Base-by-base conservation (phyloP, 1,140 invertebrate genomes). In the Scaptodrosophila lebanonensis region DNA sequence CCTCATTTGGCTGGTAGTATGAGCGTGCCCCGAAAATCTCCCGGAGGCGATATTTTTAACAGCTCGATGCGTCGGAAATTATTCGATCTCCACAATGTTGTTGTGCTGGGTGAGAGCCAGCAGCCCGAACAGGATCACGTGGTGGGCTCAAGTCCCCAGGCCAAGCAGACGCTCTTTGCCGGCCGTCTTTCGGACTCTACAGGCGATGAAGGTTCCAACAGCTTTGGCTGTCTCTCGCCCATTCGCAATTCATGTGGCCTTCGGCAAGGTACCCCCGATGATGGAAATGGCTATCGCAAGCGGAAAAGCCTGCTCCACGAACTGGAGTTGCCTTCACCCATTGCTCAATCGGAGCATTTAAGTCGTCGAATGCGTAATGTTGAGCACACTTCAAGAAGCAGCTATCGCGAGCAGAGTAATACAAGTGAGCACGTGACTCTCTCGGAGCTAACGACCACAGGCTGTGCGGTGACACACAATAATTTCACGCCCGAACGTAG, bases 1-100 rank as follows among this genome's bases (percentile, higher is more conserved):
- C 89, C 89, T 0, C 69, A 83, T 27, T 54, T 86, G 27, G 72
- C 84, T 2, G 68, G 44, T 6, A 15, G 48, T 0, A 64, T 42
- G 4, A 18, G 45, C 1, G 16, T 27, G n/a, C n/a, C n/a, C n/a
- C n/a, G 16, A 1, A 62, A 62, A 7, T 51, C 59, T 1, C 38
- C 18, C 9, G 22, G 44, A n/a, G 42, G 18, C 0, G 71, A 76
- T 11, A 27, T 69, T 3, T 79, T 79, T 4, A 83, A 83, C 32
- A 83, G 63, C 7, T 87, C 85, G 2, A 66, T 87, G 63, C 49
- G 85, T 2, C 64, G 85, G 5, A 87, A 87, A 47, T 57, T 87
- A 2, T 87, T 87, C 8, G 82, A 85, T 43, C 43, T 73, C 43
- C 66, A 83, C 13, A 75, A 83, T 20, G 52, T 86, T 3, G 51